Percentiles rank a stretch among this genome's conserved stretches.
phyloP scores from a whole-genome alignment of 2,888 invertebrate species.

The Dasypogon diadema region DNA sequence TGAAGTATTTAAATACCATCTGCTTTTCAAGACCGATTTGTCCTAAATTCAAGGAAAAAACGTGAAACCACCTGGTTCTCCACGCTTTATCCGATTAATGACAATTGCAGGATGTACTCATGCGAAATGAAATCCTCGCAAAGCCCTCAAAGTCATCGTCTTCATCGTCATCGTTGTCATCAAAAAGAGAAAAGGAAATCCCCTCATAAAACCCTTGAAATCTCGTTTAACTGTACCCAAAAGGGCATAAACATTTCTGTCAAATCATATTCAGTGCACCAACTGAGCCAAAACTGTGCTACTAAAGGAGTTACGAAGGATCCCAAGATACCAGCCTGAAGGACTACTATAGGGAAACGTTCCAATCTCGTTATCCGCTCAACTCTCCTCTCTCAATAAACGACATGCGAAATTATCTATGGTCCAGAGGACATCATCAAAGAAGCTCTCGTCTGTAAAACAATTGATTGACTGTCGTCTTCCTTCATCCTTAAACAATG shows the following conservation, averaged over 20 bases:
- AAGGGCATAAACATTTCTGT: constrained; percentile 49
- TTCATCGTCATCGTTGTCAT: constrained; percentile 30
- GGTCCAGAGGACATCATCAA: constrained; percentile 50
- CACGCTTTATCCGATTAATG: constrained; percentile 37
- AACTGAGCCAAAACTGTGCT: constrained; percentile 46
- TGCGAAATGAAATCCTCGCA: constrained; percentile 31
- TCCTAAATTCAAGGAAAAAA: constrained; percentile 27
- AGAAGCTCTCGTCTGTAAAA: constrained; percentile 46
- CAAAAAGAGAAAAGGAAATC: constrained; percentile 47
- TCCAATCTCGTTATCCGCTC: constrained; percentile 46
- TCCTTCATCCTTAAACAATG: constrained; percentile 46
- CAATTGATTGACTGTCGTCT: constrained; percentile 53
- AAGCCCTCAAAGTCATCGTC: constrained; percentile 41
- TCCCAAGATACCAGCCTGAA: constrained; percentile 9
- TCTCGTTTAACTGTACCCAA: constrained; percentile 48
- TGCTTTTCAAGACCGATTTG: background rate
- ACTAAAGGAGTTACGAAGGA: constrained; percentile 44
- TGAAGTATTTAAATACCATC: too few species aligned
- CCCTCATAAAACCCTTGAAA: constrained; percentile 47
- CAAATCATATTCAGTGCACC: constrained; percentile 49
- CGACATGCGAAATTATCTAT: constrained; percentile 50
- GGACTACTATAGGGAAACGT: background rate
- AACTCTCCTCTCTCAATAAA: constrained; percentile 35
- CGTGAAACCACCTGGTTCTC: constrained; percentile 51
- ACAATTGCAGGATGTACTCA: constrained; percentile 42